phyloP scores from a whole-genome alignment of 1,140 invertebrate species.

The Drosophila kikkawai region DNA sequence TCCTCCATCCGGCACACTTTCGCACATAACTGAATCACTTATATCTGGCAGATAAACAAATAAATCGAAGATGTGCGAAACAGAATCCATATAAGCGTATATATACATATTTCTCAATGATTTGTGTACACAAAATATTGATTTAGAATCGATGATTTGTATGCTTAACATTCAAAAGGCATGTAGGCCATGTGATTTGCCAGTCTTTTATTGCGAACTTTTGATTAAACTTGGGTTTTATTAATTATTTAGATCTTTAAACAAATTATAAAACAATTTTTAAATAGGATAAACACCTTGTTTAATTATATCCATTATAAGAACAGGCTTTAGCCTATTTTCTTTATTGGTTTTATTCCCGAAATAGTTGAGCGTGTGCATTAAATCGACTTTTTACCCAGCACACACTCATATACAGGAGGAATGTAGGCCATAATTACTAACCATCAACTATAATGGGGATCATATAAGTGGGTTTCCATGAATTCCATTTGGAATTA shows the following conservation, averaged over 20 bases:
- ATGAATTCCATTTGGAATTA: not conserved
- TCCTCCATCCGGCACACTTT: conserved; percentile 40
- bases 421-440: conserved; percentile 27
- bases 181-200: conserved; percentile 24
- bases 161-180: conserved; percentile 18
- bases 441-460: conserved; percentile 8
- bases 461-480: not conserved
- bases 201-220: conserved; percentile 1
- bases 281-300: not conserved
- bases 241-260: not conserved
- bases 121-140: conserved; percentile 53
- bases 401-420: not conserved
- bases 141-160: conserved; percentile 44
- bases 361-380: conserved; percentile 42
- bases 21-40: conserved; percentile 26
- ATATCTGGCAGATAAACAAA: conserved; percentile 30
- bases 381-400: conserved; percentile 24
- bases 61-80: conserved; percentile 50
- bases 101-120: conserved; percentile 37
- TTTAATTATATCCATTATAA: no score
- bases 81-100: conserved; percentile 29
- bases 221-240: not conserved
- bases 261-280: not conserved
- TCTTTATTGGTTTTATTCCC: conserved; percentile 12
- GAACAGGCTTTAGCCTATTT: not conserved